These are phyloP conservation scores for Drosophila biarmipes DNA, from an alignment of 1,140 invertebrate genomes.

Conservation along the genomic window DNA sequence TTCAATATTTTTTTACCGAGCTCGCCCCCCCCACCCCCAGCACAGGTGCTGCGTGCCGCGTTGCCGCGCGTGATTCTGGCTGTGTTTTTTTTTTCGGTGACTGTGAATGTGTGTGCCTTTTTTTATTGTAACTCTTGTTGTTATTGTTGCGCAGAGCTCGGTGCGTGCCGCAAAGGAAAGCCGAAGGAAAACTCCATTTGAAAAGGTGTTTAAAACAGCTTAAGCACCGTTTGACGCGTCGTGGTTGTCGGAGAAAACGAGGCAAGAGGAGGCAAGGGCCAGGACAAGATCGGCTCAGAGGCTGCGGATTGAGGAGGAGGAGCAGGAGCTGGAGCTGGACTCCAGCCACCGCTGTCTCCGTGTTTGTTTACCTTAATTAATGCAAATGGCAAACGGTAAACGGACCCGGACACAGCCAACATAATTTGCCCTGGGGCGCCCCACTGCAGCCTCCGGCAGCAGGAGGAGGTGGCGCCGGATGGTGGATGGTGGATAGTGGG, in stretches of 20 bases:
- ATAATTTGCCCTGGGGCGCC: constrained; percentile 36
- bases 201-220: constrained; percentile 66
- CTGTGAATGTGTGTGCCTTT: constrained; percentile 21
- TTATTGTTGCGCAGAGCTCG: constrained; percentile 8
- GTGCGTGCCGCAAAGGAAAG: constrained; percentile 53
- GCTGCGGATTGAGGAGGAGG: background rate
- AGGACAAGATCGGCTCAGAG: constrained; percentile 16
- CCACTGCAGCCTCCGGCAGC: constrained; percentile 25
- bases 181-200: constrained; percentile 9
- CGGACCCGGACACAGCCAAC: constrained; percentile 36
- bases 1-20: constrained; percentile 16
- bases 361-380: constrained; percentile 82
- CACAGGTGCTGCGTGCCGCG: constrained; percentile 43
- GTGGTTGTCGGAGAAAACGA: background rate
- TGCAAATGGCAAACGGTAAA: constrained; percentile 61
- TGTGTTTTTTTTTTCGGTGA: constrained; percentile 32
- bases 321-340: too few relatives aligned
- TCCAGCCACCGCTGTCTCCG: constrained; percentile 6
- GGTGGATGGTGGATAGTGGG: too few relatives aligned
- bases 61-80: constrained; percentile 47
- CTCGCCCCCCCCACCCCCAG: background rate
- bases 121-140: constrained; percentile 12
- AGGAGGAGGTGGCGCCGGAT: background rate
- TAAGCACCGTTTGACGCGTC: constrained; percentile 23
- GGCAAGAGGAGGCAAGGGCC: background rate